Evolutionary conservation across 2,113 vertebrate species (phyloP).

Genomic region (Oryzias javanicus): DNA sequence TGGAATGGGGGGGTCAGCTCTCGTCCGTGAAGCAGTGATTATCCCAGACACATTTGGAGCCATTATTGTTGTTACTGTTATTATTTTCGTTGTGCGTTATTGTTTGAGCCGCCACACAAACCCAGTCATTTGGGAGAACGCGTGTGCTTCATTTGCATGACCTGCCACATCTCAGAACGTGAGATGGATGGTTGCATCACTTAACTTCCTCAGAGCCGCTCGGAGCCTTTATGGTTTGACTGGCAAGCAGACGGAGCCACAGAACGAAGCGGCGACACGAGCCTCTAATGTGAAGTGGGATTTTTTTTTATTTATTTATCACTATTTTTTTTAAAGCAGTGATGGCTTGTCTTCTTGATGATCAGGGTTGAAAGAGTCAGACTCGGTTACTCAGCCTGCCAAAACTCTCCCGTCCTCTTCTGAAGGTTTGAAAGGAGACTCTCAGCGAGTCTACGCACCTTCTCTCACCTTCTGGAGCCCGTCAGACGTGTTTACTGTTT

Average conservation of each 20-base stretch:
- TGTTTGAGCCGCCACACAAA: neutral
- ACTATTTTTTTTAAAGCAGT: slow-evolving; percentile 14
- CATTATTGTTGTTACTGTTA: slow-evolving; percentile 6
- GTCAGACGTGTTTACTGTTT: slow-evolving; percentile 40
- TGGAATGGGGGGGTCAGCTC: neutral
- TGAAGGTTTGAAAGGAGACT: slow-evolving; percentile 23
- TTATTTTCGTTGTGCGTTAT: no score
- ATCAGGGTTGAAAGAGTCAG: slow-evolving; percentile 8
- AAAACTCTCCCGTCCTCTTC: slow-evolving; percentile 3
- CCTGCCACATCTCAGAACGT: slow-evolving; percentile 47
- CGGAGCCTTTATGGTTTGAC: slow-evolving; percentile 48
- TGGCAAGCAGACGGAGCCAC: slow-evolving; percentile 23
- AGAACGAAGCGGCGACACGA: slow-evolving; percentile 25
- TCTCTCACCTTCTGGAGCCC: slow-evolving; percentile 44
- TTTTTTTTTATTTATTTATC: neutral
- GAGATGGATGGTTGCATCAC: slow-evolving; percentile 64
- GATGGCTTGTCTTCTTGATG: slow-evolving; percentile 32
- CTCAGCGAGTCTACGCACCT: slow-evolving; percentile 5
- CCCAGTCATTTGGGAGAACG: slow-evolving; percentile 51
- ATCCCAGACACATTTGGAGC: slow-evolving; percentile 19
- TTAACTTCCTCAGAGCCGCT: slow-evolving; percentile 59
- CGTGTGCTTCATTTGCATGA: slow-evolving; percentile 40
- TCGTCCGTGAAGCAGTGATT: slow-evolving; percentile 37
- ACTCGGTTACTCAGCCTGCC: slow-evolving; percentile 14
- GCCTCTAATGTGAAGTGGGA: slow-evolving; percentile 29